Base-by-base conservation (phyloP, 2,113 vertebrate genomes). In the Gymnarchus niloticus region DNA sequence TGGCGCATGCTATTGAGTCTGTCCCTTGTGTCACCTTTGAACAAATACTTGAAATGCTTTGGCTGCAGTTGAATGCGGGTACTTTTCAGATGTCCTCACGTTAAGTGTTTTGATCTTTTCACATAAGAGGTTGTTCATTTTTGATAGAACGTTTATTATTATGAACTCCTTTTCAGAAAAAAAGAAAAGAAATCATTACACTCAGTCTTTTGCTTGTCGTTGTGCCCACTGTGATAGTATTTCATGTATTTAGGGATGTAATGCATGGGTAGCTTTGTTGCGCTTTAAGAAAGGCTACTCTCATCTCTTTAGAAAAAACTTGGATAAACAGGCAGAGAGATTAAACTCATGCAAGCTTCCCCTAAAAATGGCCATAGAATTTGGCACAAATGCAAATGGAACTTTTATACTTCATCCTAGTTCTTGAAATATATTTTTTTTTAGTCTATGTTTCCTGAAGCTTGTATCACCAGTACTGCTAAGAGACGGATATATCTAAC, bases 371-470 rank as follows among this genome's bases (percentile, higher is more conserved):
- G 80, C 56, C 80, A 54, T n/a, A 81, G 77, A 10, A 33, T 56
- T 56, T 82, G 49, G 56, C 80, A 82, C 25, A n/a, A 82, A 82
- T 73, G 48, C 49, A 33, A 48, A 51, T 82, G n/a, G 46, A 56
- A 82, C 51, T 82, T 82, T 48, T 82, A 51, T 56, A 17, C 12
- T 54, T 54, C 10, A 54, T 82, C 33, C 6, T 52, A 82, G 80
- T 37, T 10, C 28, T 10, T 54, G 25, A 28, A 82, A 82, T 54
- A 14, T 54, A 54, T 6, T 54, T 44, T 33, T 81, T 23, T 33
- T 12, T 28, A 56, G 51, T 19, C 49, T 25, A 33, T 6, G 14
- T 82, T 82, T 54, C 46, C 80, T 54, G 51, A 56, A 25, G 19
- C 56, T 44, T 83, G 82, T n/a, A n/a, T 44, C 17, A 12, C 56